Base-by-base conservation (phyloP, 1,140 invertebrate species). In the Trichonephila inaurata region DNA sequence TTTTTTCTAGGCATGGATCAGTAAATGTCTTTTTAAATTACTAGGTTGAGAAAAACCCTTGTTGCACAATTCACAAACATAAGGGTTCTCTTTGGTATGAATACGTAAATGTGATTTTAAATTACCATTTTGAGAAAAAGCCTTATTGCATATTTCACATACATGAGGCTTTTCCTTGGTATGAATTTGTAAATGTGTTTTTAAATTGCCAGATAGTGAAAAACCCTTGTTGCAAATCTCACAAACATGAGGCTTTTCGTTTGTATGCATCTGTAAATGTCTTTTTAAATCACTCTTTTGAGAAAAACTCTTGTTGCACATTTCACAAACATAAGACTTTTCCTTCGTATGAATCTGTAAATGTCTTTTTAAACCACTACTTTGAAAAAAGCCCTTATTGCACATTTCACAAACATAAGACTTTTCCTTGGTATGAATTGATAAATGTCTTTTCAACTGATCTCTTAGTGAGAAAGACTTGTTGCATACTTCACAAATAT, bases 381-480 rank as follows among this genome's bases (percentile, higher is more conserved):
- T 64, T 21, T 18, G 18, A 21, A 21, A 64, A 64, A 64, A 64
- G 18, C 18, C 62, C n/a, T 64, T 64, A 5, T 21, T 21, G 62
- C 62, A 64, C 62, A 64, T 64, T 21, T 64, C 62, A 21, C 62
- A 64, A 0, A 64, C 62, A n/a, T 16, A 64, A 21, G 62, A 21
- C 10, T 21, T 21, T 64, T 64, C n/a, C 18, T 1, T 64, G 0
- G 99, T 99, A 96, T 99, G 99, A 91, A 98, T 99, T 95, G 99
- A 96, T 14, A 99, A 96, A 96, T 99, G 99, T 1, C 99, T 99
- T 96, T 99, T 99, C 18, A 99, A 96, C 95, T 99, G 99, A 16
- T 98, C 99, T 4, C 99, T 99, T 96, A 99, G 99, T 95, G 98
- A 99, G 96, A 99, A 99, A 0, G 99, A 99, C 95, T 99, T 99